Evolutionary conservation across 37 sponge, comb jelly and placozoan genomes (phyloP), one percentile per base, ranked within the genome.

Genomic region (Cladorhizidae sp.): DNA sequence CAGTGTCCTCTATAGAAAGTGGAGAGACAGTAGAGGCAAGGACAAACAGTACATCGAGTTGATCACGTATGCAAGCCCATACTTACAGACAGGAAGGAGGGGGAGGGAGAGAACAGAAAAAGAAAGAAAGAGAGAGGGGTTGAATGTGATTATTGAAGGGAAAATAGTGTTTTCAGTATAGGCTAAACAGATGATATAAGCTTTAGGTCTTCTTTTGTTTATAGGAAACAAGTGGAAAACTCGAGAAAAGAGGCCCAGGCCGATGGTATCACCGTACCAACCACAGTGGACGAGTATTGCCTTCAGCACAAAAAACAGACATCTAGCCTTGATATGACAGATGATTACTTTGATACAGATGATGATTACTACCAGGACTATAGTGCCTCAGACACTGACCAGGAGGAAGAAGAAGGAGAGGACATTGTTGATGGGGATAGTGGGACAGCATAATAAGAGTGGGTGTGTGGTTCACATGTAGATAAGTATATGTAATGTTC

Each of bases 1-100:
- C n/a, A 92, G 94, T 70, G 99, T 98, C 22, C 88, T 96, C 87
- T 98, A 94, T 75, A 72, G 99, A 50, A 88, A 81, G 54, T 96
- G 96, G 99, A 84, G 86, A 61, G 95, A 96, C 57, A 83, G 82
- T 69, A 84, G 89, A 82, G 90, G 83, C 31, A 93, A 94, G 49
- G 97, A 96, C 62, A 89, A 93, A 39, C 89, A 91, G 43, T 98
- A 96, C 68, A 86, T 83, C 40, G 82, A 85, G 22, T 50, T 83
- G 26, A 92, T 98, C 25, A 90, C 80, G 99, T 97, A 43, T 45
- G 49, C 5, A 45, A 45, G 8, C 5, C 9, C 9, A 9, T 9
- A 45, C 49, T 45, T 9, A 45, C 5, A 45, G 8, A 45, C 49
- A 12, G 49, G 49, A 12, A 45, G 9, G 5, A 45, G 49, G 9